Evolutionary conservation across 1,140 invertebrate species (phyloP).

Genomic region (Drosophila funebris): DNA sequence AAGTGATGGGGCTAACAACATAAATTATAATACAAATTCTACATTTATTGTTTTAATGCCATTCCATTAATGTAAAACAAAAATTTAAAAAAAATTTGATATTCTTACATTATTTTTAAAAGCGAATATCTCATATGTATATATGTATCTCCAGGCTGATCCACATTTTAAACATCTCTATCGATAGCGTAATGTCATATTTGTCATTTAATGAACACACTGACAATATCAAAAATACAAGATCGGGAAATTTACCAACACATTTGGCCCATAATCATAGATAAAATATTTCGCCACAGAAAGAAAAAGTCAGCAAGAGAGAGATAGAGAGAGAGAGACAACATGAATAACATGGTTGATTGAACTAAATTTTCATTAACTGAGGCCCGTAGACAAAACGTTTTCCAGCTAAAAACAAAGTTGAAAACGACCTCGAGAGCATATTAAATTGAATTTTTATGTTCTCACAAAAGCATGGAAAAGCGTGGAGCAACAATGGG

Average conservation of each 20-base stretch:
- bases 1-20: no score
- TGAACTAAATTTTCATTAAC: slow-evolving; percentile 62
- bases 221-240: slow-evolving; percentile 31
- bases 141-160: no score
- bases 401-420: slow-evolving; percentile 51
- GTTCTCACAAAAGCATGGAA: slow-evolving; percentile 71
- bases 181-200: not conserved
- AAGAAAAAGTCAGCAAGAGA: not conserved
- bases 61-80: no score
- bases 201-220: slow-evolving; percentile 2
- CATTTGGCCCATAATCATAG: not conserved
- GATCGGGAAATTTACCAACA: not conserved
- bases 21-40: no score
- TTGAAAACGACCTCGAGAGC: slow-evolving; percentile 36
- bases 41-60: no score
- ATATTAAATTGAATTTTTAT: slow-evolving; percentile 81
- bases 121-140: no score
- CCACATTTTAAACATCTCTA: slow-evolving; percentile 1
- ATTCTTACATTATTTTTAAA: no score
- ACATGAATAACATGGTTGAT: slow-evolving; percentile 37
- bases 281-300: slow-evolving; percentile 28
- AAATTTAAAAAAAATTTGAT: no score
- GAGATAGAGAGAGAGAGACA: not conserved
- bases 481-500: slow-evolving; percentile 57
- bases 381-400: slow-evolving; percentile 64